These are phyloP conservation scores for Drosophila quinaria DNA, from an alignment of 2,888 invertebrate genomes.

Conservation along the genomic window DNA sequence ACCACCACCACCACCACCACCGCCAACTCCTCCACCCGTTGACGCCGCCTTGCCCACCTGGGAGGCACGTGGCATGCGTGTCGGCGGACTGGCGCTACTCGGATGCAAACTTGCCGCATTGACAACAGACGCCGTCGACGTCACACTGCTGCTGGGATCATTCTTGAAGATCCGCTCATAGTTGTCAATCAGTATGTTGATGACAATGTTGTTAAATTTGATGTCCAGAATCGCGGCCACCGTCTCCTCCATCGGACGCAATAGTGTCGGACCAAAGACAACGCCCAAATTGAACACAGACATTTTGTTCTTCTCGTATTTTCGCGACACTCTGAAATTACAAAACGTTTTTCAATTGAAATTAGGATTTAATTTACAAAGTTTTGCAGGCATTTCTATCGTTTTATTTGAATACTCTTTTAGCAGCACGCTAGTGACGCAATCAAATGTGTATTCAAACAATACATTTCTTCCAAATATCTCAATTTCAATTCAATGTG, in stretches of 20 bases:
- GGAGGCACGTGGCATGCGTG: conserved; percentile 83
- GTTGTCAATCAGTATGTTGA: conserved; percentile 97
- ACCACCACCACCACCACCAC: conserved; percentile 39
- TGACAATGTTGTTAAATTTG: conserved; percentile 99
- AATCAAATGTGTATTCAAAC: too few species aligned
- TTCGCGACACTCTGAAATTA: conserved; percentile 90
- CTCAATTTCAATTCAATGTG: too few species aligned
- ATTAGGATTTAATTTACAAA: background rate
- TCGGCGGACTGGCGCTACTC: conserved; percentile 82
- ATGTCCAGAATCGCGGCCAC: conserved; percentile 99
- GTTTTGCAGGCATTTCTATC: background rate
- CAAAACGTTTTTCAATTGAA: background rate
- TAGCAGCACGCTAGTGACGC: too few species aligned
- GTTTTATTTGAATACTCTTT: too few species aligned
- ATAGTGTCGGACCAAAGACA: conserved; percentile 98
- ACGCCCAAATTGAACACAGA: conserved; percentile 98
- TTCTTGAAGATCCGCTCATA: conserved; percentile 90
- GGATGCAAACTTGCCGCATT: conserved; percentile 42
- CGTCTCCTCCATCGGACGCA: conserved; percentile 98
- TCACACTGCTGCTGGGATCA: conserved; percentile 76
- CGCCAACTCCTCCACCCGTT: conserved; percentile 45
- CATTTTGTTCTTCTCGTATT: conserved; percentile 97
- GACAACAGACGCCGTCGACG: conserved; percentile 14
- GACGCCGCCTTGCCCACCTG: conserved; percentile 74
- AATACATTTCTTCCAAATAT: too few species aligned